Percentiles rank a stretch among this genome's conserved stretches.
These are phyloP conservation scores for Dryomyza anilis DNA, from an alignment of 2,888 invertebrate genomes.

Conservation along the genomic window DNA sequence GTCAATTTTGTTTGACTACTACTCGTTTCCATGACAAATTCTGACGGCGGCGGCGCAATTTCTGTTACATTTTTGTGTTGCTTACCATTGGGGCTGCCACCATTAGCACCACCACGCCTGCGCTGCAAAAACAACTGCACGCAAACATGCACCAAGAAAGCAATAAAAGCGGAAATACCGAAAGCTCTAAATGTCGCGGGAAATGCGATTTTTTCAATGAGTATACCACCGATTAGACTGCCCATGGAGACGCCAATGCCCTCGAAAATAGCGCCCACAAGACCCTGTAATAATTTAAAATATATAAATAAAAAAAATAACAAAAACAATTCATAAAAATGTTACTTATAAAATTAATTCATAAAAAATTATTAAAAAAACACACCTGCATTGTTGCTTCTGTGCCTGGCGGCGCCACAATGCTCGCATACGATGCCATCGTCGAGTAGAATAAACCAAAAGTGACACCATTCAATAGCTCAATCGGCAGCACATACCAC, in stretches of 20 bases:
- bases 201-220: conserved; percentile 71
- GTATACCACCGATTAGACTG: conserved; percentile 76
- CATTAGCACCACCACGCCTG: conserved; percentile 40
- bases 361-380: background rate
- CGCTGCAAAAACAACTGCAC: conserved; percentile 63
- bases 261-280: conserved; percentile 86
- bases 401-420: conserved; percentile 81
- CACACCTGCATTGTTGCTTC: conserved; percentile 87
- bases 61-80: conserved; percentile 15
- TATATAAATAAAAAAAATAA: too few species aligned
- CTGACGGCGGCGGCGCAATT: too few species aligned
- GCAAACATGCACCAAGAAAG: conserved; percentile 66
- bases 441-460: conserved; percentile 87
- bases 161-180: conserved; percentile 71
- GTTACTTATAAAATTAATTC: conserved; percentile 1
- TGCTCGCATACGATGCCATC: conserved; percentile 86
- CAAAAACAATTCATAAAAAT: conserved; percentile 3
- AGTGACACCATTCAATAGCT: conserved; percentile 84
- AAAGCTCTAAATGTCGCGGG: conserved; percentile 73
- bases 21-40: background rate
- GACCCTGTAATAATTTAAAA: too few species aligned
- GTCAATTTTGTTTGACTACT: conserved; percentile 6
- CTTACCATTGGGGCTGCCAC: conserved; percentile 45
- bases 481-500: conserved; percentile 85
- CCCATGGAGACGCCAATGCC: conserved; percentile 83